These are phyloP conservation scores for Hyla sarda DNA, from an alignment of 2,113 vertebrate species.

Conservation along the genomic window DNA sequence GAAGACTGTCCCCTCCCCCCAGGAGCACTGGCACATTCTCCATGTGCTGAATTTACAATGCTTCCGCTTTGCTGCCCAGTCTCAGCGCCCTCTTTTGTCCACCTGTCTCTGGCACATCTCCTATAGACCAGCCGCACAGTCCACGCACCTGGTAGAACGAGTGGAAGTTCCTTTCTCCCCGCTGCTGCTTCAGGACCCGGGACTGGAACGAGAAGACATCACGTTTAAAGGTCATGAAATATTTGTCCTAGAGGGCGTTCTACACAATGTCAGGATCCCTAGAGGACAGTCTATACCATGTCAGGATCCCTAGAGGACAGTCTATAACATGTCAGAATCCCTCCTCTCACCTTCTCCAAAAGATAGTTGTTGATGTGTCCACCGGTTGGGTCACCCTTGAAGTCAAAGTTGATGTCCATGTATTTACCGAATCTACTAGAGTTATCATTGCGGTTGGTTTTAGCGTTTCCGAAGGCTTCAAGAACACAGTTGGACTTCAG, in stretches of 20 bases:
- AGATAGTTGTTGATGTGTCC: constrained; percentile 96
- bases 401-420: constrained; percentile 98
- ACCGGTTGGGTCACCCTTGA: constrained; percentile 90
- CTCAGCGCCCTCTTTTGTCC: no score
- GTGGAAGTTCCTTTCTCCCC: constrained; percentile 93
- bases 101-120: no score
- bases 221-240: neutral
- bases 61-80: no score
- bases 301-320: no score
- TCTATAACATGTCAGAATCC: no score
- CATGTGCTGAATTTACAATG: no score
- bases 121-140: no score
- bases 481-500: constrained; percentile 93
- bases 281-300: no score
- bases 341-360: constrained; percentile 85
- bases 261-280: no score
- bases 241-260: no score
- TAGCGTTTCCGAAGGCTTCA: constrained; percentile 94
- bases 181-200: constrained; percentile 88
- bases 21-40: no score
- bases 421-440: constrained; percentile 96
- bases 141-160: constrained; percentile 88
- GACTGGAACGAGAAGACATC: constrained; percentile 75
- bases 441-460: constrained; percentile 95
- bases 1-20: no score